Conservation (phyloP, 2,797 vertebrate species). For the Gobionotothen gibberifrons region DNA sequence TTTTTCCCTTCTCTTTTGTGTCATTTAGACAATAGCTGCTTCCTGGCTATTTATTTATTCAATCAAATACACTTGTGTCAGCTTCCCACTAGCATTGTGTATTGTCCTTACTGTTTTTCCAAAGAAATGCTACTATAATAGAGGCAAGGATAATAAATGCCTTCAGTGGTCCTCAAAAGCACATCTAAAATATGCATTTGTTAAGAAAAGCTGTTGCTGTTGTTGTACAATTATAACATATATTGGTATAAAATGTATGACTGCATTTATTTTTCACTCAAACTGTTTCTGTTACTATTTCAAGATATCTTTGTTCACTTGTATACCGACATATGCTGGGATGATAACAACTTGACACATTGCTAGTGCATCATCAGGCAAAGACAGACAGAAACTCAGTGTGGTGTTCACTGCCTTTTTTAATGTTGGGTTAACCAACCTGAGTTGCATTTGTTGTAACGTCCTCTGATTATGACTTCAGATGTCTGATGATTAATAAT, state of each 20-base stretch:
- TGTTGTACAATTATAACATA: not conserved
- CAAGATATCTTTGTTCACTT: not conserved
- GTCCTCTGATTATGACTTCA: constrained; percentile 39
- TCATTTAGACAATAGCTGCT: not conserved
- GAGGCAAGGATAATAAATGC: not conserved
- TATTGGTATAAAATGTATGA: not conserved
- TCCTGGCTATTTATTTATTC: not conserved
- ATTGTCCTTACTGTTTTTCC: not conserved
- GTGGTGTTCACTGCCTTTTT: constrained; percentile 21
- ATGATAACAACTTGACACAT: constrained; percentile 3
- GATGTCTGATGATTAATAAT: constrained; percentile 34
- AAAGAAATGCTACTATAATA: not conserved
- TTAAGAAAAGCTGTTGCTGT: not conserved
- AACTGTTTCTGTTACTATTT: constrained; percentile 22
- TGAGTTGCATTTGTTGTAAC: constrained; percentile 49
- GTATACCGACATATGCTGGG: not conserved
- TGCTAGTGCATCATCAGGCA: constrained; percentile 27
- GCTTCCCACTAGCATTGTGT: not conserved
- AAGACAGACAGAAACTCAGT: constrained; percentile 7
- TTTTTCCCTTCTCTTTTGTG: not conserved
- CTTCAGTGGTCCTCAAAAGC: not conserved
- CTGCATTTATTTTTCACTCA: not conserved
- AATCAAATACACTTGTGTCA: not conserved
- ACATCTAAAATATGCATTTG: not conserved
- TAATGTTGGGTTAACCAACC: constrained; percentile 40